Base-by-base conservation (phyloP, 2,113 vertebrate species). In the Xiphophorus hellerii region DNA sequence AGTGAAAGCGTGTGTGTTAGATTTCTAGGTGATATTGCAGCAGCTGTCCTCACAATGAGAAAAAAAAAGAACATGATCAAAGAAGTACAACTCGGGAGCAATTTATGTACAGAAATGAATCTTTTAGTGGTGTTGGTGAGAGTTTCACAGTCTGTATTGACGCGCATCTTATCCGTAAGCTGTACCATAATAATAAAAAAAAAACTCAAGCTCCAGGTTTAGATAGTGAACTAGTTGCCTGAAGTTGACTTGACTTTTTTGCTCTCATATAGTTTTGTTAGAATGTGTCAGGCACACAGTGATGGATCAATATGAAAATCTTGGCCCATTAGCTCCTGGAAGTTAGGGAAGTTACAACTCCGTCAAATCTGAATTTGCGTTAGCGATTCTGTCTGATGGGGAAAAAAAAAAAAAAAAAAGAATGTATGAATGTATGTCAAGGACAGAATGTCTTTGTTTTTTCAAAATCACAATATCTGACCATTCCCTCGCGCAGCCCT, bases 71-170 rank as follows among this genome's bases (percentile, higher is more conserved):
- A 66, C 25, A 39, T 25, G 65, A 73, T 83, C 51, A 69, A 66
- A 82, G 31, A 65, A 27, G 22, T 74, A 30, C 61, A 74, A 1
- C 12, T 33, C 29, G 12, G 70, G 67, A 76, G 39, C 27, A 4
- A 29, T 31, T 66, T 30, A 27, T 73, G 58, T 68, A 42, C 28
- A 76, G 28, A 29, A 77, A 69, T 83, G 35, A 77, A 69, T 80
- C n/a, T 86, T 8, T 71, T 14, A 14, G 33, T 84, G 78, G 84
- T 69, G 48, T 74, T 76, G n/a, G 33, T 37, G 51, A 42, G 22
- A 70, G 76, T 83, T 83, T 87, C 81, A 74, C 66, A 74, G 0
- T 66, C 48, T 15, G 12, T 20, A 48, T 17, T 73, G 69, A 84
- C 3, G 71, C 68, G 67, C 27, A 22, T 48, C 33, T 61, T 62